Percentiles rank a stretch among this genome's conserved stretches.
phyloP scores from a whole-genome alignment of 2,888 invertebrate genomes.

The Himalopsyche japonica region DNA sequence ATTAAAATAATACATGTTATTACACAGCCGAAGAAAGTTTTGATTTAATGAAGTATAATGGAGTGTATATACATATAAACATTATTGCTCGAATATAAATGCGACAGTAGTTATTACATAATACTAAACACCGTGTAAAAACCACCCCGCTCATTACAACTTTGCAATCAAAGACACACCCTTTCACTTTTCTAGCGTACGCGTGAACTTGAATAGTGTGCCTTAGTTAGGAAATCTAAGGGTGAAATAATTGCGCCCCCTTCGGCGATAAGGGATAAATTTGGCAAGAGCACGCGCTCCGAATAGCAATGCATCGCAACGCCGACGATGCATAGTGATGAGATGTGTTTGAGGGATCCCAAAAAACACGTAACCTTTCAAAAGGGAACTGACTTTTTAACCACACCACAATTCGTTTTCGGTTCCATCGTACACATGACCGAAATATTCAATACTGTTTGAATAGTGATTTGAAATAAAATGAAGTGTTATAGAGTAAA shows the following conservation, averaged over 20 bases:
- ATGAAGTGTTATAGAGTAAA: no score
- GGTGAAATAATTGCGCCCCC: slow-evolving; percentile 33
- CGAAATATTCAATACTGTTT: no score
- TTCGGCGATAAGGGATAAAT: slow-evolving; percentile 10
- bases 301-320: slow-evolving; percentile 5
- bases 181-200: background rate
- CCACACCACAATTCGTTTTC: background rate
- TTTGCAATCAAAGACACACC: slow-evolving; percentile 24
- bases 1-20: no score
- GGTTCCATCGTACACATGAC: no score
- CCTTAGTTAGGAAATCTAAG: slow-evolving; percentile 30
- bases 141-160: slow-evolving; percentile 14
- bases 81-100: background rate
- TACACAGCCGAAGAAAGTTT: no score
- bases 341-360: background rate
- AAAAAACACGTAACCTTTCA: background rate
- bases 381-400: background rate
- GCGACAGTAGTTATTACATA: no score
- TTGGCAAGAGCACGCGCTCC: slow-evolving; percentile 21
- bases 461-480: no score
- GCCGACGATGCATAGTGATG: background rate
- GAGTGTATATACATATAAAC: no score
- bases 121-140: background rate
- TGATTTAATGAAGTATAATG: no score
- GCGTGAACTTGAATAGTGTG: slow-evolving; percentile 34